These are phyloP conservation scores for Hylyphantes graminicola DNA, from an alignment of 1,140 invertebrate species.

Conservation along the genomic window DNA sequence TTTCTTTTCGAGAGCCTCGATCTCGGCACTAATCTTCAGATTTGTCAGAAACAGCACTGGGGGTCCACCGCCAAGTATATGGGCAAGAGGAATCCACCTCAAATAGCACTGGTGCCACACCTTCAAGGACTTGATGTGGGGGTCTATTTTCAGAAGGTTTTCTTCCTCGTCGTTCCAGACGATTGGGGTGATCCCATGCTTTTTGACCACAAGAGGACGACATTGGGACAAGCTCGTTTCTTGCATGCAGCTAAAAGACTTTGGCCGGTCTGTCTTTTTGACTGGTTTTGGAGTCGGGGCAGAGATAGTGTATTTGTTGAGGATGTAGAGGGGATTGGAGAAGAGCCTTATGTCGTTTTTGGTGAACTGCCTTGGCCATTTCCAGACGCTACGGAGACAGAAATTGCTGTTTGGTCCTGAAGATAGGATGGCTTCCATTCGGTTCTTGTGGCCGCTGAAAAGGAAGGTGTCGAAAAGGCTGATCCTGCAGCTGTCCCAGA, in stretches of 20 bases:
- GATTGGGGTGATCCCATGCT: constrained; percentile 21
- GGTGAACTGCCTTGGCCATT: constrained; percentile 83
- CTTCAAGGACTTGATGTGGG: constrained; percentile 71
- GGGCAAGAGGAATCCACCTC: constrained; percentile 84
- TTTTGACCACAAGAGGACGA: constrained; percentile 23
- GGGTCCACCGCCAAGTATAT: constrained; percentile 81
- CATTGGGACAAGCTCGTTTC: constrained; percentile 37
- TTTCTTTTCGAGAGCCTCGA: constrained; percentile 65
- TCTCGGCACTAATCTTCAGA: constrained; percentile 67
- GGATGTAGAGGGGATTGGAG: constrained; percentile 79
- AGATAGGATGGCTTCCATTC: constrained; percentile 62
- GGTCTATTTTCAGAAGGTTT: constrained; percentile 63
- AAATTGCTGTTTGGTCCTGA: constrained; percentile 58
- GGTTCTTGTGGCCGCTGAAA: constrained; percentile 76
- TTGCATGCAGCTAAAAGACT: constrained; percentile 49
- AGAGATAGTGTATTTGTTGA: constrained; percentile 60
- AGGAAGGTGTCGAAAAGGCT: constrained; percentile 93
- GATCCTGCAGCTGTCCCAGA: constrained; percentile 89
- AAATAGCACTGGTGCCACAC: constrained; percentile 92
- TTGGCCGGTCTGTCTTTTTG: constrained; percentile 22
- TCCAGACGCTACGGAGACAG: constrained; percentile 79
- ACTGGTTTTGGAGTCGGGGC: neutral
- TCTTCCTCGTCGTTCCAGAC: constrained; percentile 52
- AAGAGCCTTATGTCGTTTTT: constrained; percentile 82
- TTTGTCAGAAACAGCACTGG: constrained; percentile 75